A percentile compares a stretch with the other conserved stretches of the same genome.
Conservation (phyloP, 1,140 invertebrate species). For the Atopsyche davidsoni region DNA sequence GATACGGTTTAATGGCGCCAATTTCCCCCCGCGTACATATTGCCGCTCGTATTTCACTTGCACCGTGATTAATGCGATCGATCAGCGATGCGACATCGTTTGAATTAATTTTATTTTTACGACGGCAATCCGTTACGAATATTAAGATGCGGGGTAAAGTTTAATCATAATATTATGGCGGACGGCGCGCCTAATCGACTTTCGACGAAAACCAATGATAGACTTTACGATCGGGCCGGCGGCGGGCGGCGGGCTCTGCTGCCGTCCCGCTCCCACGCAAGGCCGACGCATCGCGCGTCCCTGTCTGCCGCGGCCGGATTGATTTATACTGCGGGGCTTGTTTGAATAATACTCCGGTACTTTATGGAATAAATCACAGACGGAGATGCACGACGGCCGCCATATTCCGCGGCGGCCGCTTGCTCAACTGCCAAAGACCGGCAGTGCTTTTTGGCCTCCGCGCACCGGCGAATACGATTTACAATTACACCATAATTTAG, state of each 20-base stretch:
- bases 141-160: conserved; percentile 7
- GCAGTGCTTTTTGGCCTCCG: not conserved
- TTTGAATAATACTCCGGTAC: conserved; percentile 8
- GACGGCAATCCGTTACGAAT: conserved; percentile 13
- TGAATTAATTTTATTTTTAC: conserved; percentile 16
- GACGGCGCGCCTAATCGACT: conserved; percentile 10
- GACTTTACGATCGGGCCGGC: no score
- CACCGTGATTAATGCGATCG: no score
- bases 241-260: not conserved
- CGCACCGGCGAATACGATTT: not conserved
- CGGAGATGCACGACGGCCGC: conserved; percentile 1
- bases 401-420: not conserved
- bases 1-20: no score
- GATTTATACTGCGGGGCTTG: conserved; percentile 6
- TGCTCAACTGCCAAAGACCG: no score
- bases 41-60: no score
- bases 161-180: conserved; percentile 12
- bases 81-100: not conserved
- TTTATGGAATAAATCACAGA: conserved; percentile 9
- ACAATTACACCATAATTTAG: no score
- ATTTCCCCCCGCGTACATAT: no score
- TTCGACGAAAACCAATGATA: conserved; percentile 8
- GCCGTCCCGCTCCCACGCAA: not conserved
- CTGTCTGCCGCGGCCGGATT: not conserved
- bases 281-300: not conserved